phyloP scores from a whole-genome alignment of 2,888 invertebrate genomes.

The Chromoteleia sp. region DNA sequence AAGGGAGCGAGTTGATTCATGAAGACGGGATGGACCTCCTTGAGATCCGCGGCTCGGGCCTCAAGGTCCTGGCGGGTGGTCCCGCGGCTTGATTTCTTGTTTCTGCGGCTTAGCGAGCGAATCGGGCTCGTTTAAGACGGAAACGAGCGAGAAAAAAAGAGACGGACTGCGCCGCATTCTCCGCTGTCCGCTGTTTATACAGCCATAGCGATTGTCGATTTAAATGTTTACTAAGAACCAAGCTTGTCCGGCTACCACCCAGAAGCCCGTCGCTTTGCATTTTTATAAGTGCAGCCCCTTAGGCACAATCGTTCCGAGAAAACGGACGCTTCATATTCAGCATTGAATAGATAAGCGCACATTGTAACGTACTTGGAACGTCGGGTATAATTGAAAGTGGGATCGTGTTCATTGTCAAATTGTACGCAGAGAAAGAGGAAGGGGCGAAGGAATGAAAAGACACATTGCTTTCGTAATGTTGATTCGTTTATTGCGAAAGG shows the following conservation, averaged over 20 bases:
- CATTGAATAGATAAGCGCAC: conserved; percentile 41
- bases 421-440: not conserved
- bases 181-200: conserved; percentile 73
- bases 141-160: conserved; percentile 70
- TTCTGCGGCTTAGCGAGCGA: conserved; percentile 78
- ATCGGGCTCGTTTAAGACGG: conserved; percentile 71
- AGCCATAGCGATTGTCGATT: conserved; percentile 83
- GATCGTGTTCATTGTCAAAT: conserved; percentile 43
- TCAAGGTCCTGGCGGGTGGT: conserved; percentile 84
- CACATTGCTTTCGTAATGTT: conserved; percentile 78
- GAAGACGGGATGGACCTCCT: conserved; percentile 84
- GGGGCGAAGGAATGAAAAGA: conserved; percentile 42
- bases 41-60: conserved; percentile 81
- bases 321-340: conserved; percentile 82
- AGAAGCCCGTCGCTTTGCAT: conserved; percentile 84
- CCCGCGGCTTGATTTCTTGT: conserved; percentile 84
- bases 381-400: conserved; percentile 15
- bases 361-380: not conserved
- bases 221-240: conserved; percentile 85
- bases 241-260: conserved; percentile 84
- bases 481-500: conserved; percentile 84
- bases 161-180: conserved; percentile 73
- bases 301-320: conserved; percentile 75
- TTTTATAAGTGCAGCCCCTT: conserved; percentile 81
- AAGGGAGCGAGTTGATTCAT: conserved; percentile 83